Base-by-base conservation (phyloP, 2,113 vertebrate genomes). In the Manacus vitellinus region DNA sequence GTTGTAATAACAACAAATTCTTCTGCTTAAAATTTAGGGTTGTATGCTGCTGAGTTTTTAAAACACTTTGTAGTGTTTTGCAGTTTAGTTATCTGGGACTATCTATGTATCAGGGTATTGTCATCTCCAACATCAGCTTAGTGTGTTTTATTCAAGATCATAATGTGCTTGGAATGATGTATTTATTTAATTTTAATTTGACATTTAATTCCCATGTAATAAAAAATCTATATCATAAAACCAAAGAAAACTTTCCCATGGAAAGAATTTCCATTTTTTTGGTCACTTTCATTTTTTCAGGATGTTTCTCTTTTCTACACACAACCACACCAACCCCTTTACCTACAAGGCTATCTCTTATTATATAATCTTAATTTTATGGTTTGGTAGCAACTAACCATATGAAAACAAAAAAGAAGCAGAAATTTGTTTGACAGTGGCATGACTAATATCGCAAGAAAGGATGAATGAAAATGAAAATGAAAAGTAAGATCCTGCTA, bases 211-310 rank as follows among this genome's bases (percentile, higher is more conserved):
- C 7, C 5, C 52, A 4, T 37, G 12, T 46, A 80, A 82, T 84
- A 91, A 88, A 90, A 94, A 84, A 85, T 80, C 35, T 55, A 1
- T 63, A 80, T 55, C 18, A 92, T 68, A 86, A 80, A 96, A 84
- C 7, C 7, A 54, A 83, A 86, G 33, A 66, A 82, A 88, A 74
- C 4, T 92, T 96, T 93, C 79, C 39, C 31, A 31, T 37, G 24
- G 15, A 39, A 95, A 93, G 5, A 81, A 75, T 78, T 80, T 83
- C 28, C 6, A 63, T 59, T 59, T 31, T 31, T 93, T 67, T 63
- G 9, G 14, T 78, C 27, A 62, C 15, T 59, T 39, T 5, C 3
- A 9, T 28, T 74, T 86, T 93, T 83, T 86, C 37, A 56, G 5
- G 19, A 13, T 51, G 8, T 24, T 88, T 83, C 5, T 76, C 8